Evolutionary conservation across 2,888 invertebrate genomes (phyloP), one percentile per base, ranked within the genome.

Genomic region (Caenorhabditis sulstoni): DNA sequence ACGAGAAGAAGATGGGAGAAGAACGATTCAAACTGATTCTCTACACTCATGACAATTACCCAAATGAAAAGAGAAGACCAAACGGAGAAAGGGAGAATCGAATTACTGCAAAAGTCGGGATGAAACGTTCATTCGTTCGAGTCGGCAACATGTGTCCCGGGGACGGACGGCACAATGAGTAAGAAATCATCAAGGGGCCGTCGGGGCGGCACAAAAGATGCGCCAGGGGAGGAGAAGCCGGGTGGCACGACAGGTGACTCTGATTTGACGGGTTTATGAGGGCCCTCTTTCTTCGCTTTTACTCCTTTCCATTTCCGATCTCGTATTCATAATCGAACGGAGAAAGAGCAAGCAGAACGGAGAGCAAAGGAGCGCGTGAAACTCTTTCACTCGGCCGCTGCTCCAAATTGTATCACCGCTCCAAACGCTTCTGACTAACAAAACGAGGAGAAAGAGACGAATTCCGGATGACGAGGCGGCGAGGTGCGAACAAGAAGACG

Each of bases 241-340:
- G 57, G 57, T 47, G 57, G 66, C 64, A 64, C 16, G 65, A 65
- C 65, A 65, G 65, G 65, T 65, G 65, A 65, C 65, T 50, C 39
- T 16, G 29, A 41, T n/a, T 23, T 65, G 66, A 66, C n/a, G 47
- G 57, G 57, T 66, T 66, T 66, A 66, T 66, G 29, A 29, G 29
- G 47, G 55, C 14, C 8, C 37, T 11, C 1, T 11, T n/a, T 35
- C 16, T 37, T 52, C 52, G 29, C 29, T 29, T 29, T 39, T 37
- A 8, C 29, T 35, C 50, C 20, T 50, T 50, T 22, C 50, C 29
- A 14, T 23, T 52, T 18, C 47, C n/a, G 45, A n/a, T 1, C 7
- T 8, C 7, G 18, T 16, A 14, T 14, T 14, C 41, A 14, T 3
- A 3, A 11, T 3, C 14, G 41, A 41, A 11, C 41, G 22, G 52